Conservation (phyloP, 2,113 vertebrate species). For the Nematolebias whitei region DNA sequence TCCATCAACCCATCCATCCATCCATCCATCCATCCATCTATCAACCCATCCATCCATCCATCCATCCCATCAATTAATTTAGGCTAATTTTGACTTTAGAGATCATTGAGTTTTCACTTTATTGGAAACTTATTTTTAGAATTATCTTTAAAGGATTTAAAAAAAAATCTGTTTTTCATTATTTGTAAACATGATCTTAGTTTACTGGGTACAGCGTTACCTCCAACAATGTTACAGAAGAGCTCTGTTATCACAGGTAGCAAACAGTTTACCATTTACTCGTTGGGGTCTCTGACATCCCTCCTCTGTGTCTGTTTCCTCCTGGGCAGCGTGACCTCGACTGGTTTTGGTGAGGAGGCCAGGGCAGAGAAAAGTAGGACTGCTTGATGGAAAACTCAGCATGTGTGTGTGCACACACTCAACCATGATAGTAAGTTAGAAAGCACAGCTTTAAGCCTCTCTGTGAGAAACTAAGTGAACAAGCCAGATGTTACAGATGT, state of each 20-base stretch:
- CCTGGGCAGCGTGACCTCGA: not conserved
- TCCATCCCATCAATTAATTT: too few species aligned
- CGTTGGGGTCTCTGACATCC: too few species aligned
- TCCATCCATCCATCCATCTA: too few species aligned
- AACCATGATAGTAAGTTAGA: not conserved
- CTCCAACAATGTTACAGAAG: not conserved
- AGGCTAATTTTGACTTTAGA: not conserved
- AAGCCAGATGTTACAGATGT: slow-evolving; percentile 52
- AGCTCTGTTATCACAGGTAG: too few species aligned
- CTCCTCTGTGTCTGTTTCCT: too few species aligned
- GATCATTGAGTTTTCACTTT: too few species aligned
- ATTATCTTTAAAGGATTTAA: too few species aligned
- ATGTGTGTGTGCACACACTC: not conserved
- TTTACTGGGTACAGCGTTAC: not conserved
- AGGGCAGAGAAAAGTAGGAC: not conserved
- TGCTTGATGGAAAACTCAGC: not conserved
- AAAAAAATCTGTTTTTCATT: not conserved
- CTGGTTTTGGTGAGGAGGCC: slow-evolving; percentile 5
- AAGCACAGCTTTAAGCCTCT: slow-evolving; percentile 25
- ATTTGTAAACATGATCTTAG: not conserved
- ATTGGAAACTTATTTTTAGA: too few species aligned
- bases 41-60: not conserved
- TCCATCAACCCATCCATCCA: too few species aligned
- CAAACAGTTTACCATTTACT: too few species aligned
- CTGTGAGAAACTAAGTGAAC: slow-evolving; percentile 32